Evolutionary conservation across 2,113 vertebrate species (phyloP), one percentile per base, ranked within the genome.

Genomic region (Sinocyclocheilus anshuiensis): DNA sequence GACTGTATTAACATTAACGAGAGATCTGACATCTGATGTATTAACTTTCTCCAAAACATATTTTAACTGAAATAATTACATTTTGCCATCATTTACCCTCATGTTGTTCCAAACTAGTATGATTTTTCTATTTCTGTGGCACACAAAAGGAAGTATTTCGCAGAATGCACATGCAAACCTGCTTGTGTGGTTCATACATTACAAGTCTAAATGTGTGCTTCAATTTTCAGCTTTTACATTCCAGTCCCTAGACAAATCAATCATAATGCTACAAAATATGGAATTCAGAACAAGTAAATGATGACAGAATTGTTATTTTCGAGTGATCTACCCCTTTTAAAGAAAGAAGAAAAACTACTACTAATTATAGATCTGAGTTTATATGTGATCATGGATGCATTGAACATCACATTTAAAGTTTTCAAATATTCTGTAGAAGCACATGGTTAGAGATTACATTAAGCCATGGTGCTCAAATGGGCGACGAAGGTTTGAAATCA

Each of bases 1-100:
- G 72, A 48, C 72, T 75, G 42, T 48, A 48, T 75, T 45, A 74
- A 39, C 45, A 74, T n/a, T 75, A 75, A 75, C 22, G 24, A 26
- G 42, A 75, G 22, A 75, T 26, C n/a, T 75, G n/a, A 75, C 24
- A 75, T 24, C 11, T 11, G 5, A 75, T 75, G 10, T n/a, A n/a
- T 45, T 13, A 42, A 74, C 9, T 20, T n/a, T 75, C 12, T 75
- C 39, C 36, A 13, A 75, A 48, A 12, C n/a, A 63, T 63, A 39
- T 22, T 10, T 11, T 9, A 7, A 69, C 26, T 15, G 50, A 53
- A 53, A 53, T 1, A 63, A 26, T 24, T 63, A 4, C 9, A 63
- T 24, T 63, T 0, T 36, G 13, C 63, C 63, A 26, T 33, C 7
- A 18, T 39, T 71, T 22, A 36, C 18, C 8, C 3, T 72, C 18